Percentiles rank a stretch among this genome's conserved stretches.
phyloP scores from a whole-genome alignment of 2,797 vertebrate species.

The Carcharodon carcharias region DNA sequence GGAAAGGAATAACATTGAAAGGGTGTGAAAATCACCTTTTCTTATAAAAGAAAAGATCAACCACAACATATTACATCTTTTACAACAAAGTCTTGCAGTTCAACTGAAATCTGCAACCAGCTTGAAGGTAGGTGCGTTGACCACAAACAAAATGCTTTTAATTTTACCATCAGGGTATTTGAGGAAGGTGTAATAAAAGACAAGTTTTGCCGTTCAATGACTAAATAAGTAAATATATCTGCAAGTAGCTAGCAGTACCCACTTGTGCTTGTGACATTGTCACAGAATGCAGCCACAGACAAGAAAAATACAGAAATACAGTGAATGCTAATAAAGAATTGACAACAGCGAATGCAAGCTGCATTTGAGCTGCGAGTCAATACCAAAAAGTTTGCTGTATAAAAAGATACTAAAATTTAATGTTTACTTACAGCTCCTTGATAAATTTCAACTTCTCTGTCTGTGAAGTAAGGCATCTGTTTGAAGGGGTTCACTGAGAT shows the following conservation, averaged over 20 bases:
- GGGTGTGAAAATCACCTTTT: not conserved
- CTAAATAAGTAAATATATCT: not conserved
- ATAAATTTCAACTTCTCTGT: constrained; percentile 85
- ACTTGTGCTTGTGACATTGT: not conserved
- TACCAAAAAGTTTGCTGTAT: not conserved
- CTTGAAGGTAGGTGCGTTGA: not conserved
- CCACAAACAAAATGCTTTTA: not conserved
- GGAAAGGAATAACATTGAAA: not conserved
- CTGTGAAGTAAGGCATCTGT: constrained; percentile 97
- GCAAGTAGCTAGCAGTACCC: not conserved
- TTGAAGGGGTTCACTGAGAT: constrained; percentile 97
- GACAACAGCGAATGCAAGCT: no score
- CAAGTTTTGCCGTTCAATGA: not conserved
- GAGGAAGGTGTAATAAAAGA: no score
- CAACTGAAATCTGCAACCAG: not conserved
- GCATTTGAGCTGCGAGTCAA: not conserved
- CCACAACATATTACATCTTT: not conserved
- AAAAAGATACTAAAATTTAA: not conserved
- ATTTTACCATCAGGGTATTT: not conserved
- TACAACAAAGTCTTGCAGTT: not conserved
- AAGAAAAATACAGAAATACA: not conserved
- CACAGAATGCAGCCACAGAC: not conserved
- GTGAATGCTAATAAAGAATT: not conserved
- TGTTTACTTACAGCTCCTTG: constrained; percentile 81
- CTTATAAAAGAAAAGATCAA: not conserved